These are phyloP conservation scores for Penaeus japonicus DNA, from an alignment of 1,140 invertebrate genomes.

Conservation along the genomic window DNA sequence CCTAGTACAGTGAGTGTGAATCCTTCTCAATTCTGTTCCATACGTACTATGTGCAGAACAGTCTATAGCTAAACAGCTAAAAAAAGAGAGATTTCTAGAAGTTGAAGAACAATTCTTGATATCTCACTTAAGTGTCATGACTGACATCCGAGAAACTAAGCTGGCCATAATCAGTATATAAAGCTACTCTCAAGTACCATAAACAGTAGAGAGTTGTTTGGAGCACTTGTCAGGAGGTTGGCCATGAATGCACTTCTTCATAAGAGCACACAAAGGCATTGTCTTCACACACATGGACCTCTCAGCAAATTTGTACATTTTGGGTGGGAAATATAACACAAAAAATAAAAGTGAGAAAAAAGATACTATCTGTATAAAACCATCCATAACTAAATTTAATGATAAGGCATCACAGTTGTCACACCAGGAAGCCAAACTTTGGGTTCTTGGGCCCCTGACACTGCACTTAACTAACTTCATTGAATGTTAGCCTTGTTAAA, in stretches of 20 bases:
- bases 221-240: slow-evolving; percentile 3
- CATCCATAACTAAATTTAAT: slow-evolving; percentile 49
- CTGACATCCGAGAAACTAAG: background rate
- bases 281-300: slow-evolving; percentile 52
- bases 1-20: background rate
- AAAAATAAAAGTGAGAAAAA: slow-evolving; percentile 38
- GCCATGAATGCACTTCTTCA: slow-evolving; percentile 33
- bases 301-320: slow-evolving; percentile 55
- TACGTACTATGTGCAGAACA: background rate
- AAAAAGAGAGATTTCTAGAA: background rate
- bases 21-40: background rate
- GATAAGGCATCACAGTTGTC: slow-evolving; percentile 54
- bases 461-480: slow-evolving; percentile 9
- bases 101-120: background rate
- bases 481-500: background rate
- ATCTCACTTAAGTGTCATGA: slow-evolving; percentile 4
- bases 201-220: slow-evolving; percentile 6
- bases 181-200: slow-evolving; percentile 4
- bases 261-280: slow-evolving; percentile 50
- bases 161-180: slow-evolving; percentile 2
- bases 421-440: slow-evolving; percentile 40
- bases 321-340: slow-evolving; percentile 50
- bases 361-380: slow-evolving; percentile 46
- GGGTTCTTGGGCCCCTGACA: slow-evolving; percentile 34
- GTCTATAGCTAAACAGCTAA: slow-evolving; percentile 11